These are phyloP conservation scores for Neoascia interrupta DNA, from an alignment of 2,888 invertebrate genomes.

Conservation along the genomic window DNA sequence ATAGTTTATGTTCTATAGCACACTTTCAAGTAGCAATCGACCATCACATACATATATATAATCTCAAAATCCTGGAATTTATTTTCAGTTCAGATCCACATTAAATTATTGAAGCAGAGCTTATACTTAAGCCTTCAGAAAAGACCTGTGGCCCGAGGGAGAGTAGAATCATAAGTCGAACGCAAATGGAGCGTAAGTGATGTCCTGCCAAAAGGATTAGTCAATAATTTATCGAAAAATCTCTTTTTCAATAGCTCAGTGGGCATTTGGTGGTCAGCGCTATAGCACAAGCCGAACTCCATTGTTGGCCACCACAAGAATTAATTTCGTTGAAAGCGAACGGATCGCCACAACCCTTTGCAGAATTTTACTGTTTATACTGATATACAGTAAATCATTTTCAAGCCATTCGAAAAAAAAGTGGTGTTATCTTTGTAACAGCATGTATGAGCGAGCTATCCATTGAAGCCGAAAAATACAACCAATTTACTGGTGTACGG, in stretches of 20 bases:
- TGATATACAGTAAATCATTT: conserved; percentile 46
- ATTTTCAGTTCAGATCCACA: conserved; percentile 50
- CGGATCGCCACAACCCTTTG: conserved; percentile 36
- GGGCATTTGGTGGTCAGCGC: conserved; percentile 38
- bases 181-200: conserved; percentile 49
- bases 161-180: conserved; percentile 23
- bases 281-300: background rate
- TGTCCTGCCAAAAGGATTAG: conserved; percentile 62
- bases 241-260: conserved; percentile 50
- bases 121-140: conserved; percentile 9
- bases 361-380: background rate
- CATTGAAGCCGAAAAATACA: conserved; percentile 56
- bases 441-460: conserved; percentile 9
- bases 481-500: conserved; percentile 51
- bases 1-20: too few relatives aligned
- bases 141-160: background rate
- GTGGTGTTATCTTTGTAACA: conserved; percentile 4
- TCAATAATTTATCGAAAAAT: conserved; percentile 50
- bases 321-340: conserved; percentile 45
- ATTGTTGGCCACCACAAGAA: conserved; percentile 25
- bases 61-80: conserved; percentile 38
- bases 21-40: too few relatives aligned
- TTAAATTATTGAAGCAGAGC: conserved; percentile 45
- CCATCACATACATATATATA: too few relatives aligned
- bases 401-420: conserved; percentile 15